Evolutionary conservation across 2,797 vertebrate species (phyloP), one percentile per base, ranked within the genome.

Genomic region (Meda fulgida): DNA sequence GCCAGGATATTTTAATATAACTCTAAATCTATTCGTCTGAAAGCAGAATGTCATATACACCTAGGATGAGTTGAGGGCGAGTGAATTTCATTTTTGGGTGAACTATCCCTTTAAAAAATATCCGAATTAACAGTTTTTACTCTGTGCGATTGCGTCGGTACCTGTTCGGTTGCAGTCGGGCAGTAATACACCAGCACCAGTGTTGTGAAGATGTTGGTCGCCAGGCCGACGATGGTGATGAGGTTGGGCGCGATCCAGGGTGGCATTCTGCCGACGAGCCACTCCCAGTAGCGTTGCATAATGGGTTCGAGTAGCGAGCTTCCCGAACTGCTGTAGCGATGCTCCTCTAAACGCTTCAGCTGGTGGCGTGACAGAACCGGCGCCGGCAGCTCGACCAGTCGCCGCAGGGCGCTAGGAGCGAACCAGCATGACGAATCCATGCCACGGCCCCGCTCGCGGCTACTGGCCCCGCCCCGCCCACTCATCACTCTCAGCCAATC

Each of bases 211-310:
- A 98, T 96, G 85, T 99, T 99, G 92, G 97, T 97, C 71, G 95
- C 94, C 90, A 99, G 95, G 93, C 98, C 98, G 0, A 98, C 92
- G 89, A 99, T 94, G 91, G 98, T 99, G 95, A 99, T 99, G 87
- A 99, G 95, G 93, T 99, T 99, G 2, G 98, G 98, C 3, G 98
- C 98, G 29, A 99, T 96, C 98, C 98, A 99, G 84, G 96, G 90
- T 0, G 98, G 98, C 71, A 99, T 96, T 80, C 95, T 94, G 86
- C 92, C 92, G 66, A 99, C 97, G 89, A 99, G 91, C 98, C 98
- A 99, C 86, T 99, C 98, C 98, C 98, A 99, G 93, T 97, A 99
- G 18, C 95, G 95, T 90, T 99, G 98, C 98, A 99, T 99, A 58
- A 98, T 84, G n/a, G 98, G 97, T 89, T 99, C 98, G 83, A 99